These are phyloP conservation scores for Lasioglossum marginatum DNA, from an alignment of 2,888 invertebrate species.

Conservation along the genomic window DNA sequence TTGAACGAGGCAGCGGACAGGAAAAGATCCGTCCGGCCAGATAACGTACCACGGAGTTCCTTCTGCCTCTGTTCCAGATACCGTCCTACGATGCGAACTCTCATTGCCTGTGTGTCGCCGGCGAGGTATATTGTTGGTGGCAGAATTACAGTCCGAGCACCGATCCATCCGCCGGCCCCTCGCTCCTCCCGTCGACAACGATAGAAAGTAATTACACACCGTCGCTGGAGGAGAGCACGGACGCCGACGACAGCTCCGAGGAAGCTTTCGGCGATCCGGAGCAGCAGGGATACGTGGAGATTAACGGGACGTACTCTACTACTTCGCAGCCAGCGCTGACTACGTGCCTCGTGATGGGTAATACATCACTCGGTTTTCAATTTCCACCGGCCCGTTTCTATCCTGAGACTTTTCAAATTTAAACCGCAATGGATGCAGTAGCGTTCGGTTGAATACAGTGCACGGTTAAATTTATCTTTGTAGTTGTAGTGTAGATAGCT, in stretches of 20 bases:
- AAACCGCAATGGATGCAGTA: not conserved
- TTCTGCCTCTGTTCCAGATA: conserved; percentile 70
- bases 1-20: not conserved
- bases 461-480: not conserved
- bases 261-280: conserved; percentile 66
- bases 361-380: conserved; percentile 33
- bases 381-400: not conserved
- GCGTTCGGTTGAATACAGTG: not conserved
- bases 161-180: conserved; percentile 59
- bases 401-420: not conserved
- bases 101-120: conserved; percentile 82
- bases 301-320: conserved; percentile 65
- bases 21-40: not conserved
- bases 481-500: no score
- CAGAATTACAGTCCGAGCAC: conserved; percentile 73
- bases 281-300: conserved; percentile 63
- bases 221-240: conserved; percentile 67
- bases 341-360: conserved; percentile 80
- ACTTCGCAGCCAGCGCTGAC: conserved; percentile 66
- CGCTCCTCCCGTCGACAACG: conserved; percentile 66
- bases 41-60: conserved; percentile 13
- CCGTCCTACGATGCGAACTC: conserved; percentile 79
- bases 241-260: conserved; percentile 60
- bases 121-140: conserved; percentile 83
- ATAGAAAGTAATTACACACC: conserved; percentile 69